Percentiles rank a stretch among this genome's conserved stretches.
phyloP scores from a whole-genome alignment of 2,797 vertebrate genomes.

The Alauda arvensis region DNA sequence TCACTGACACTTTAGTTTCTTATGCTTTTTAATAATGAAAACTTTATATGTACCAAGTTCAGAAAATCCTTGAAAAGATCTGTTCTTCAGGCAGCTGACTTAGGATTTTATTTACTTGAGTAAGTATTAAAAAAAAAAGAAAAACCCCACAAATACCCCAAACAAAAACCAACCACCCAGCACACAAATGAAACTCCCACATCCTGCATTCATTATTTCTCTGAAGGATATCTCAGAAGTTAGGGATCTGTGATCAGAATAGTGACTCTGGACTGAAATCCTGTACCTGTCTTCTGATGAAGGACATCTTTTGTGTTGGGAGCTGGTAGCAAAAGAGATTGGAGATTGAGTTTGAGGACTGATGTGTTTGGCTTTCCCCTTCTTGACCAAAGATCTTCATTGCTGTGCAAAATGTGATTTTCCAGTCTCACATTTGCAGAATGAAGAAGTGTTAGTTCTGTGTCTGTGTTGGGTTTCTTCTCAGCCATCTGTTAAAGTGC shows the following conservation, averaged over 20 bases:
- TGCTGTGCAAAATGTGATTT: neutral
- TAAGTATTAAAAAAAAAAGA: neutral
- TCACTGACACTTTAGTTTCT: neutral
- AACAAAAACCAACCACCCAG: neutral
- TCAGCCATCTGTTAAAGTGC: neutral
- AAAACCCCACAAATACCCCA: neutral
- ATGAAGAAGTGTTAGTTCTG: neutral
- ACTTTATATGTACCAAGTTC: neutral
- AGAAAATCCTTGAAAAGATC: neutral
- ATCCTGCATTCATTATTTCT: rapidly evolving
- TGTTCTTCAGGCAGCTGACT: neutral
- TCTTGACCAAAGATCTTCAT: neutral
- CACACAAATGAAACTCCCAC: neutral
- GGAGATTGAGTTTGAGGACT: neutral
- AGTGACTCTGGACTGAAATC: neutral
- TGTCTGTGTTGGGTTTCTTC: neutral
- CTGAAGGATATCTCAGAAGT: neutral
- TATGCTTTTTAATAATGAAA: neutral
- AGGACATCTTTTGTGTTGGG: neutral
- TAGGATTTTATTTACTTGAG: neutral
- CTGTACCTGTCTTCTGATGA: neutral
- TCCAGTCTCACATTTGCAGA: neutral
- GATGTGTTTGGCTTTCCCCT: neutral
- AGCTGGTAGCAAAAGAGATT: neutral
- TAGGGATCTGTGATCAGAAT: neutral